Evolutionary conservation across 1,140 invertebrate genomes (phyloP).

Genomic region (Stenopsyche tienmushanensis): DNA sequence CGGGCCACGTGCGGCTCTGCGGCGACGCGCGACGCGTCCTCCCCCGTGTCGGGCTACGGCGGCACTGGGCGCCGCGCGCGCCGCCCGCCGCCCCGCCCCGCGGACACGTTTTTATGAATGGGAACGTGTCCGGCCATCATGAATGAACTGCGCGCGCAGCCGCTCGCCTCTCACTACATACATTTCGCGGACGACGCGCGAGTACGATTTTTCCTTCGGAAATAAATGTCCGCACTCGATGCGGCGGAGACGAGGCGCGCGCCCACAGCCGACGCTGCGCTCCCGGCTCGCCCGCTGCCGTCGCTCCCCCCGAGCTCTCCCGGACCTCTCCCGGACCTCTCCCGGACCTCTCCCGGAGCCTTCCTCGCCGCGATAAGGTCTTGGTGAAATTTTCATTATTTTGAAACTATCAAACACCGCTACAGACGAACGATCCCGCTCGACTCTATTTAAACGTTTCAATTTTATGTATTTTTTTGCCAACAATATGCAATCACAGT

Average conservation of each 20-base stretch:
- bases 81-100: slow-evolving; percentile 6
- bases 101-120: slow-evolving; percentile 37
- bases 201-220: slow-evolving; percentile 11
- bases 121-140: slow-evolving; percentile 32
- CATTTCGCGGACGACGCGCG: slow-evolving; percentile 25
- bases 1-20: slow-evolving; percentile 15
- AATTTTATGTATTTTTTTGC: no score
- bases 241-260: not conserved
- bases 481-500: no score
- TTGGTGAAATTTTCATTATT: no score
- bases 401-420: no score
- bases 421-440: no score
- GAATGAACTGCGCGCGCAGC: slow-evolving; percentile 40
- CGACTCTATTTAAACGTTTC: no score
- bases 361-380: not conserved
- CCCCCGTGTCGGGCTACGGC: slow-evolving; percentile 3
- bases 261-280: not conserved
- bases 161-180: slow-evolving; percentile 15
- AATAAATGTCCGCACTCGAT: slow-evolving; percentile 5
- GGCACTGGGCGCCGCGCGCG: not conserved
- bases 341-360: not conserved
- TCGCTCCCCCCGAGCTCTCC: no score
- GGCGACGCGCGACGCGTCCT: slow-evolving; percentile 9
- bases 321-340: no score
- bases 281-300: no score